Conservation (phyloP, 1,140 invertebrate genomes). For the Drosophila pectinifera region DNA sequence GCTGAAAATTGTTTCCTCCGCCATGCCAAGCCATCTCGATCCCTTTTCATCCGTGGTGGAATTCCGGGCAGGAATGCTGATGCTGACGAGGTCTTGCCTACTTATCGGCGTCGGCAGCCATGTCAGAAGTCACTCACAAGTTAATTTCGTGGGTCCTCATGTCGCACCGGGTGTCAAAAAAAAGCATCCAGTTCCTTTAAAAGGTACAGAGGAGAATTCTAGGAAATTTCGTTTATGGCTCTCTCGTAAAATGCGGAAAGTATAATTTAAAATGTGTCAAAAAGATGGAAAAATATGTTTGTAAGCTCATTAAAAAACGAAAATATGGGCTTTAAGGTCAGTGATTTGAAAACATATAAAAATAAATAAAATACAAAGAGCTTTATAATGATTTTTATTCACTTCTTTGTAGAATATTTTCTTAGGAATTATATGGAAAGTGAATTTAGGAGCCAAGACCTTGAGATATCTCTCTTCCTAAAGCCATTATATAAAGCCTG, state of each 20-base stretch:
- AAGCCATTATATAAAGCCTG: not conserved
- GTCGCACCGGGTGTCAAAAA: slow-evolving; percentile 37
- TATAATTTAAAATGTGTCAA: slow-evolving; percentile 20
- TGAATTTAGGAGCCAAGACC: not conserved
- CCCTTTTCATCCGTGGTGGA: slow-evolving; percentile 5
- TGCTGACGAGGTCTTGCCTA: slow-evolving; percentile 61
- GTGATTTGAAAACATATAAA: not conserved
- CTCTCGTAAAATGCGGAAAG: slow-evolving; percentile 1
- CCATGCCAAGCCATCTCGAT: not conserved
- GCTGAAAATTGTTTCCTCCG: slow-evolving; percentile 4
- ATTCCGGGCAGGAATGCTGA: slow-evolving; percentile 41
- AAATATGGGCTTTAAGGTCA: not conserved
- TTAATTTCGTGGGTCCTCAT: slow-evolving; percentile 66
- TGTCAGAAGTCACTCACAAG: slow-evolving; percentile 70
- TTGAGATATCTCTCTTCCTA: too few relatives aligned
- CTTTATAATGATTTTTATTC: not conserved
- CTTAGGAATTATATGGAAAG: not conserved
- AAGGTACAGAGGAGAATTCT: not conserved
- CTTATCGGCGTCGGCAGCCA: slow-evolving; percentile 55
- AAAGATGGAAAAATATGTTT: slow-evolving; percentile 11
- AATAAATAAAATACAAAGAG: not conserved
- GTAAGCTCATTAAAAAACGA: not conserved
- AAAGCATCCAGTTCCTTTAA: not conserved
- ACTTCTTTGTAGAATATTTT: not conserved
- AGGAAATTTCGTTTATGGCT: slow-evolving; percentile 6